Evolutionary conservation across 2,888 invertebrate species (phyloP).

Genomic region (Pherbina coryleti): DNA sequence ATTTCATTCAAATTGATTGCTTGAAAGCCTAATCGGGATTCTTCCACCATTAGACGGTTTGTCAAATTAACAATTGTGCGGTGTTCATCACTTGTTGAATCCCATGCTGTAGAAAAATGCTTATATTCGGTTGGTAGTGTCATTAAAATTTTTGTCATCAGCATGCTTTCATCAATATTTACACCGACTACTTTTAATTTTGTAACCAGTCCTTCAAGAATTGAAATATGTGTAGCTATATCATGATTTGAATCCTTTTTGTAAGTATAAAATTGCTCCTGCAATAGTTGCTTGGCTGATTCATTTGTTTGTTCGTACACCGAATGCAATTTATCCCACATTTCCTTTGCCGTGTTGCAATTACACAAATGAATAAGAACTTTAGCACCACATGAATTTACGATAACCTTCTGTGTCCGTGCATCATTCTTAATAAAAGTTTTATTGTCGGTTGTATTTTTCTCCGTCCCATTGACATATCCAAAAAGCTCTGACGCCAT

Average conservation of each 20-base stretch:
- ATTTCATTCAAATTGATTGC: background rate
- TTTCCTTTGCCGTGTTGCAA: background rate
- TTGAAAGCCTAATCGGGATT: conserved; percentile 31
- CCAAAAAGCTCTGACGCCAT: conserved; percentile 36
- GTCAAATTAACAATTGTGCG: conserved; percentile 30
- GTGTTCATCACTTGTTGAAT: conserved; percentile 11
- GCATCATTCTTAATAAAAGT: too few species aligned
- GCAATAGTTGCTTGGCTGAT: conserved; percentile 57
- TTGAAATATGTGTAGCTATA: conserved; percentile 45
- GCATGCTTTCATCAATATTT: conserved; percentile 44
- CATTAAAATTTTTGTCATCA: conserved; percentile 45
- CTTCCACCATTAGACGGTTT: conserved; percentile 37
- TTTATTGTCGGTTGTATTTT: background rate
- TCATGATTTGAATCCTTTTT: conserved; percentile 39
- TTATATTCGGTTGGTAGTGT: conserved; percentile 35
- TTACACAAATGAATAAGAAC: too few species aligned
- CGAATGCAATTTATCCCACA: conserved; percentile 30
- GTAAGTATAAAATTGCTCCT: conserved; percentile 51
- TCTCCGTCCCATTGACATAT: conserved; percentile 19
- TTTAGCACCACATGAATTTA: too few species aligned
- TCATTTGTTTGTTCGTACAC: conserved; percentile 57
- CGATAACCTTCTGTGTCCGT: too few species aligned
- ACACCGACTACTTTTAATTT: conserved; percentile 19
- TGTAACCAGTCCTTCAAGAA: conserved; percentile 5
- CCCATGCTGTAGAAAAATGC: conserved; percentile 34